A percentile compares a stretch with the other conserved stretches of the same genome.
phyloP scores from a whole-genome alignment of 2,888 invertebrate species.

The Tenthredo scrophulariae region DNA sequence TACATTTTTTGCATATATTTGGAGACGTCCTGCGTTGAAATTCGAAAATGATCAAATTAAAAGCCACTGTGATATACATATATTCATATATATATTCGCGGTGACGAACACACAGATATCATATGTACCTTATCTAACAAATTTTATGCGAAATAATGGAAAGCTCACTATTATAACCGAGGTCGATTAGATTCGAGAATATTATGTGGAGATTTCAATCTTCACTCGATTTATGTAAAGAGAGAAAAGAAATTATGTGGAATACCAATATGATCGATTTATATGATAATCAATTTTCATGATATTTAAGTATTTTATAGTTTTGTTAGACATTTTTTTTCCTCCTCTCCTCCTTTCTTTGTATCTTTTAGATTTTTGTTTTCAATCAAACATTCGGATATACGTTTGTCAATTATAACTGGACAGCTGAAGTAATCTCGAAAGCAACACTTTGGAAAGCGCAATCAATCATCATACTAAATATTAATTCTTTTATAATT shows the following conservation, averaged over 20 bases:
- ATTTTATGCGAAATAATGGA: no score
- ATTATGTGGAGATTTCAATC: no score
- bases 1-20: no score
- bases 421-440: background rate
- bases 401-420: background rate
- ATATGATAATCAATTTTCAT: background rate
- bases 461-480: background rate
- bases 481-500: constrained; percentile 1
- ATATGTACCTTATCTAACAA: no score
- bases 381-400: background rate
- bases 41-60: no score
- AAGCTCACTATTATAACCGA: no score
- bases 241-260: no score
- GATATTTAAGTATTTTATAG: background rate
- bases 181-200: no score
- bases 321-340: background rate
- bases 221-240: no score
- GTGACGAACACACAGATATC: background rate
- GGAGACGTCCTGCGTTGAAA: no score
- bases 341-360: background rate
- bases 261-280: no score
- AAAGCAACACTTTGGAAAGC: constrained; percentile 55
- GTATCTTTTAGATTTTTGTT: background rate
- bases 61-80: no score
- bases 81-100: background rate